Evolutionary conservation across 2,113 vertebrate species (phyloP), one percentile per base, ranked within the genome.

Genomic region (Ornithorhynchus anatinus): DNA sequence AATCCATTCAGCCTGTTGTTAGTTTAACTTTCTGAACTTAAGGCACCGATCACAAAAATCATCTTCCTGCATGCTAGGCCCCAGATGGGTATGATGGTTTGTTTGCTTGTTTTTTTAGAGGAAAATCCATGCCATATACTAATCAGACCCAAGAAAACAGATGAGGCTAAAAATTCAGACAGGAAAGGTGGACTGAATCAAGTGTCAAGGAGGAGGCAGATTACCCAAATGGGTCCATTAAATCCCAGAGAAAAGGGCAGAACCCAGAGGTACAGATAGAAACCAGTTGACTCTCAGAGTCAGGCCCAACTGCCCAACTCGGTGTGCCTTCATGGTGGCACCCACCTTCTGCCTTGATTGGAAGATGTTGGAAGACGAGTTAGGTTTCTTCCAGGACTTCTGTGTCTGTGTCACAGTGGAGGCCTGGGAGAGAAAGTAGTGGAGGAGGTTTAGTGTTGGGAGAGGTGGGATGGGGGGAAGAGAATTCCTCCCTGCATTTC

Each of bases 21-120:
- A 59, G 12, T 16, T 22, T 62, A 43, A 61, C 22, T 69, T 78
- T 66, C 45, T 59, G 11, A 77, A 71, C 69, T 65, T 60, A 75
- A 29, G 70, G 5, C 1, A 32, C 16, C 63, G 44, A 43, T 48
- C 36, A 66, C 42, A 38, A 72, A 75, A 53, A 2, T 29, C 12
- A 15, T 81, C 84, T 72, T 70, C n/a, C 25, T 25, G 3, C 42
- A 31, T 59, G 8, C 23, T 11, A 2, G 0, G 58, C 72, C 62
- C 20, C 60, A 53, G 57, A 61, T 43, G 8, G 44, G 42, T 15
- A 23, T 32, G n/a, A n/a, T n/a, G n/a, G n/a, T n/a, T n/a, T n/a
- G n/a, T n/a, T n/a, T n/a, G 19, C 62, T 1, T 7, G 71, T 69
- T 53, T 32, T n/a, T 16, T n/a, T 3, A 44, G 68, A 37, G 68